Evolutionary conservation across 2,888 invertebrate genomes (phyloP).

Genomic region (Seira ritae): DNA sequence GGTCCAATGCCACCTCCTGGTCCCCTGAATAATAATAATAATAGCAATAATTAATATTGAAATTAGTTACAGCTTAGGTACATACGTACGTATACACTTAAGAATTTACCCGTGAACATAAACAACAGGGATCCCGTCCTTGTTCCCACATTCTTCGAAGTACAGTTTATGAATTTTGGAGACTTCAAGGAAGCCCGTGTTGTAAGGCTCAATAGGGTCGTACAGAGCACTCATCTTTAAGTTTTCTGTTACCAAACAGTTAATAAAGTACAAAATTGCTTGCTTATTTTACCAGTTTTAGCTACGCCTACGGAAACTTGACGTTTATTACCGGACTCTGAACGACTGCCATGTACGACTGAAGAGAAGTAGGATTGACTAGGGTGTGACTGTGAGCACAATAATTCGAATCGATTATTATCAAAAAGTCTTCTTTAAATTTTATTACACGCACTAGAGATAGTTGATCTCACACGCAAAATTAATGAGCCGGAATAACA

Average conservation of each 20-base stretch:
- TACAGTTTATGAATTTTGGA: slow-evolving; percentile 59
- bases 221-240: slow-evolving; percentile 38
- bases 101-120: slow-evolving; percentile 58
- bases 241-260: not conserved
- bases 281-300: not conserved
- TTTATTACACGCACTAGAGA: not conserved
- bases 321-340: not conserved
- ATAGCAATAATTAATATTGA: not conserved
- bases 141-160: slow-evolving; percentile 62
- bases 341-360: not conserved
- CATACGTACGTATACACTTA: not conserved
- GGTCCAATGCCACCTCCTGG: slow-evolving; percentile 58
- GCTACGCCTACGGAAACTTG: too few relatives aligned
- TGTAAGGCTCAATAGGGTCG: slow-evolving; percentile 54
- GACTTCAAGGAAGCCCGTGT: slow-evolving; percentile 46
- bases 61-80: not conserved
- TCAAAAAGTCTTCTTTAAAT: not conserved
- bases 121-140: slow-evolving; percentile 51
- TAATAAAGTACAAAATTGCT: not conserved
- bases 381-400: not conserved
- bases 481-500: not conserved
- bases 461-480: not conserved
- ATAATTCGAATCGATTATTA: too few relatives aligned
- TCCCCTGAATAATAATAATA: slow-evolving; percentile 41
- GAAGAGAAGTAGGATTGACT: not conserved